Evolutionary conservation across 2,113 vertebrate species (phyloP), one percentile per base, ranked within the genome.

Genomic region (Oreamnos americanus): DNA sequence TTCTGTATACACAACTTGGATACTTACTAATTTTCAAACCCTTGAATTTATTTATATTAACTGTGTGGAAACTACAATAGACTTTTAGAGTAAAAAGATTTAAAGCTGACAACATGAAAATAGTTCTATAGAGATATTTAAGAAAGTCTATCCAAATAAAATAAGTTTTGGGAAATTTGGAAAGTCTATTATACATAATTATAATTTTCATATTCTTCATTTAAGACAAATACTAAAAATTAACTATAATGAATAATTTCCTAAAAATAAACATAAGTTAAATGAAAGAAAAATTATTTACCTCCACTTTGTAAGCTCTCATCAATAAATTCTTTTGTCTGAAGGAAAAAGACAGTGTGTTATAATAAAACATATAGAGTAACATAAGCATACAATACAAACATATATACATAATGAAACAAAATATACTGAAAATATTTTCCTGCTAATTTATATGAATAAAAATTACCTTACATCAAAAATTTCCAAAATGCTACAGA

Each of bases 281-380:
- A 83, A 9, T 74, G 78, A 96, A 94, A 57, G 10, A 94, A 97
- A 53, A 57, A 84, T 28, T 39, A 88, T 93, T 98, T 99, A 99
- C 99, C 99, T 99, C 99, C 99, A 98, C 98, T 99, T 98, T 99
- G 99, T 99, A 99, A 99, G 99, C 99, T 99, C 98, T 99, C 99
- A 99, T 99, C 99, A 98, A 99, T 99, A 99, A 99, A 99, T 98
- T 99, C 99, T 99, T 99, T 99, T 98, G 99, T 99, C 99, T 99
- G 88, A 90, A 97, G 97, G 92, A 43, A 92, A 98, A 97, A 96
- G 60, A 93, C 90, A 83, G 64, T 36, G n/a, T 71, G 33, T 96
- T 95, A 96, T 28, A 91, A 96, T 85, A 92, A 93, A 96, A 92
- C 19, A 97, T 39, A 13, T 23, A 26, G 78, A 83, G 71, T 85